phyloP scores from a whole-genome alignment of 1,140 invertebrate genomes.

The Doryteuthis pealeii region DNA sequence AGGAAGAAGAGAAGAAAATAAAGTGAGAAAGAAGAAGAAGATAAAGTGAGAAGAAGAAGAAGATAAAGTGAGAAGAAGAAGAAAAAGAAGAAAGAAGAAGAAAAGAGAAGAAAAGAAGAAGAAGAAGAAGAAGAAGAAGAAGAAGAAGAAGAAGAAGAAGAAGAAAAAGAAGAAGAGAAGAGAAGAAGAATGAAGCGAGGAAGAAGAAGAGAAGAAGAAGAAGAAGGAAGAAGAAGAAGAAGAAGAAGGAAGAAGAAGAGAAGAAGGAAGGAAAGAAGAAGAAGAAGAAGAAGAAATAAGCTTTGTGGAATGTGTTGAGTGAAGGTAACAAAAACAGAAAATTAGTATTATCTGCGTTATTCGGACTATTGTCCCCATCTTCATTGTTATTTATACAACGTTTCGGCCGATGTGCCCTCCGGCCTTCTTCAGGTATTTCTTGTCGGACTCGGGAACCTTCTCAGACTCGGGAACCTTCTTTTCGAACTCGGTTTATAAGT shows the following conservation, averaged over 20 bases:
- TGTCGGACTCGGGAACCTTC: too few relatives aligned
- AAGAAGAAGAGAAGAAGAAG: not conserved
- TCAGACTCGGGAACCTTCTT: too few relatives aligned
- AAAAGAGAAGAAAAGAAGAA: not conserved
- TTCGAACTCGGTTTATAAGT: too few relatives aligned
- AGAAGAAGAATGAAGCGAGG: not conserved
- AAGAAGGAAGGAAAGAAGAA: not conserved
- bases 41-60: slow-evolving; percentile 12
- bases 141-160: not conserved
- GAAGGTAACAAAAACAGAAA: not conserved
- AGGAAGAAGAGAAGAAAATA: too few relatives aligned
- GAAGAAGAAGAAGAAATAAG: slow-evolving; percentile 5
- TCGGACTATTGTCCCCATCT: too few relatives aligned
- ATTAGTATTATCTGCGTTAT: too few relatives aligned
- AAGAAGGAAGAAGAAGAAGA: not conserved
- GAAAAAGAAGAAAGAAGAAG: not conserved
- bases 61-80: slow-evolving; percentile 9
- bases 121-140: slow-evolving; percentile 7
- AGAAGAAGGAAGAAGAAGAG: not conserved
- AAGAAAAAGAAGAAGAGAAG: slow-evolving; percentile 1
- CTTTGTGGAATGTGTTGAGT: not conserved
- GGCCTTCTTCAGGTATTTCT: too few relatives aligned
- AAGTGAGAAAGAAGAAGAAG: not conserved
- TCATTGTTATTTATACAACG: too few relatives aligned
- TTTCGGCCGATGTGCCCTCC: too few relatives aligned